These are phyloP conservation scores for Gasterosteus aculeatus DNA, from an alignment of 2,113 vertebrate species.

Conservation along the genomic window DNA sequence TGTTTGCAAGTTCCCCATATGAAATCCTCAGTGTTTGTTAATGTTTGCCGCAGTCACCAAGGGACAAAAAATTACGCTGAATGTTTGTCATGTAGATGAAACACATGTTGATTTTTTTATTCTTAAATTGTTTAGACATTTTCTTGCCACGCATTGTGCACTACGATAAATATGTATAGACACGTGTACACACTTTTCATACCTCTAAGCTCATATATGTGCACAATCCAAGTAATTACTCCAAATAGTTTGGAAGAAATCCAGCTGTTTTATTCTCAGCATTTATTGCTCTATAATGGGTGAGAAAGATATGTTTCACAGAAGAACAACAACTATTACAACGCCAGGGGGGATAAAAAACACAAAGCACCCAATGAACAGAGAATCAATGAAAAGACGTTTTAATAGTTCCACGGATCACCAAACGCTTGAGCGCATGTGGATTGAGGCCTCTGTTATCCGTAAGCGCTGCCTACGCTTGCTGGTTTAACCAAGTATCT, in stretches of 20 bases:
- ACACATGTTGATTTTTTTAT: background rate
- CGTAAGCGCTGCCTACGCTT: conserved; percentile 19
- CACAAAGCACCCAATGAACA: conserved; percentile 57
- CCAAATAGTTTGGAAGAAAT: conserved; percentile 45
- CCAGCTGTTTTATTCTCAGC: conserved; percentile 31
- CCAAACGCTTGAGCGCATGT: background rate
- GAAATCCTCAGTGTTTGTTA: background rate
- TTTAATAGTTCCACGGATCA: conserved; percentile 61
- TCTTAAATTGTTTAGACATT: background rate
- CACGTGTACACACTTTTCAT: conserved; percentile 4
- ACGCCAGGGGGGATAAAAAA: conserved; percentile 59
- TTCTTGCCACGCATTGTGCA: background rate
- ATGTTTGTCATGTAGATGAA: background rate
- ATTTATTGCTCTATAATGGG: conserved; percentile 38
- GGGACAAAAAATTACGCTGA: background rate
- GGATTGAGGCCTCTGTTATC: conserved; percentile 2
- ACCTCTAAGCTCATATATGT: background rate
- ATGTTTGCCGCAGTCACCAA: no score
- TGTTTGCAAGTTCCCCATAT: background rate
- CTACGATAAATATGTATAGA: background rate
- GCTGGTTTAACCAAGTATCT: conserved; percentile 34
- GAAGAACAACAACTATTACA: conserved; percentile 44
- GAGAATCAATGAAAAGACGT: conserved; percentile 57
- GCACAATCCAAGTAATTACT: conserved; percentile 39
- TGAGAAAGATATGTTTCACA: conserved; percentile 35